Percentiles rank a stretch among this genome's conserved stretches.
Evolutionary conservation across 2,797 vertebrate species (phyloP).

Genomic region (Microctenopoma steveboyesi): DNA sequence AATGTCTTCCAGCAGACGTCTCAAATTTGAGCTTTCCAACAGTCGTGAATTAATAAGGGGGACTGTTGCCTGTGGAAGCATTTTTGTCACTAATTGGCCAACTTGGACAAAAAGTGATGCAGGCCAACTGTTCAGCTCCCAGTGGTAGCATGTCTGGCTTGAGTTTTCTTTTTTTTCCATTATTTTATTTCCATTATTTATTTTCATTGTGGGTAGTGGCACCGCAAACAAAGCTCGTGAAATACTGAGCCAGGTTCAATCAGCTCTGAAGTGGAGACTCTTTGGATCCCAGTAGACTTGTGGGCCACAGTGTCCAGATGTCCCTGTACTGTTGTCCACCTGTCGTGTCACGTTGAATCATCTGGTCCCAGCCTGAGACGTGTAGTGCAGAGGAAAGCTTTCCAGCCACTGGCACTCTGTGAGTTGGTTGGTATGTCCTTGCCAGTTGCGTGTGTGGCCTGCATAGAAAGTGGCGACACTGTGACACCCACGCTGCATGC

Average conservation of each 20-base stretch:
- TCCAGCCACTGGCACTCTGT: conserved; percentile 40
- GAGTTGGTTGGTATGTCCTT: conserved; percentile 32
- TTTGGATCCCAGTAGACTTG: conserved; percentile 56
- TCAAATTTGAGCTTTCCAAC: conserved; percentile 29
- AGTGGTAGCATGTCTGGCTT: conserved; percentile 37
- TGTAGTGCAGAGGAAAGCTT: conserved; percentile 24
- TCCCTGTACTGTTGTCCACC: conserved; percentile 40
- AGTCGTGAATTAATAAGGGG: conserved; percentile 54
- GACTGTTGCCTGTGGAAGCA: conserved; percentile 33
- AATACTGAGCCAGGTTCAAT: conserved; percentile 49
- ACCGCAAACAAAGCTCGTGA: conserved; percentile 29
- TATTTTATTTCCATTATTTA: neutral
- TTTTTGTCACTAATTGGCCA: conserved; percentile 67
- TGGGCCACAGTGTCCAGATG: conserved; percentile 40
- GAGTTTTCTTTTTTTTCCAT: neutral
- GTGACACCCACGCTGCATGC: conserved; percentile 18
- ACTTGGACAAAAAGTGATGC: conserved; percentile 53
- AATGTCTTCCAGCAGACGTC: conserved; percentile 33
- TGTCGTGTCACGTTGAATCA: conserved; percentile 51
- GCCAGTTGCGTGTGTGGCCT: conserved; percentile 24
- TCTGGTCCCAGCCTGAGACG: conserved; percentile 39
- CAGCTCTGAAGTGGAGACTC: conserved; percentile 35
- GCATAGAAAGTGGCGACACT: conserved; percentile 15
- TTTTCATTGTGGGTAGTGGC: conserved; percentile 20
- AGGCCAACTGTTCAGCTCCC: conserved; percentile 54